Percentiles rank a stretch among this genome's conserved stretches.
Conservation (phyloP, 2,888 invertebrate species). For the Aradus depressus region DNA sequence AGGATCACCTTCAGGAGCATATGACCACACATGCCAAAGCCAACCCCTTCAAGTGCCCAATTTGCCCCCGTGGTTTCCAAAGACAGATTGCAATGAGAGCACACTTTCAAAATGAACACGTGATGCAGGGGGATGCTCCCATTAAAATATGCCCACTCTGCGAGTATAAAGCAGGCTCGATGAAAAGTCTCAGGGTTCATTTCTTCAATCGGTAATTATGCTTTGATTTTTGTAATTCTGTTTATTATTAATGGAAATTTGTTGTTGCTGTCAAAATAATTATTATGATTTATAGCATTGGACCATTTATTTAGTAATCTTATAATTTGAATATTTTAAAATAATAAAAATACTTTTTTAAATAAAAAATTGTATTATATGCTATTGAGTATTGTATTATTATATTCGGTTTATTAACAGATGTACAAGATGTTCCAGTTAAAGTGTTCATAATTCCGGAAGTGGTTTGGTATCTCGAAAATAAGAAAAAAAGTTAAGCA, state of each 20-base stretch:
- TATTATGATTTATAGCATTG: too few species aligned
- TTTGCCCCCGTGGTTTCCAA: slow-evolving; percentile 83
- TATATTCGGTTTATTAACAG: too few species aligned
- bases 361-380: too few species aligned
- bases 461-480: too few species aligned
- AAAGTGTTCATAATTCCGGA: too few species aligned
- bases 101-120: slow-evolving; percentile 86
- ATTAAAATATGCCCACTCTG: slow-evolving; percentile 84
- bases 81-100: slow-evolving; percentile 88
- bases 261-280: too few species aligned
- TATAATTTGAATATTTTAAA: too few species aligned
- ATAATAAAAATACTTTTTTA: too few species aligned
- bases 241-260: background rate
- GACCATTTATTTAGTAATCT: too few species aligned
- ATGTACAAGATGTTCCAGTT: too few species aligned
- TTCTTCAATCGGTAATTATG: slow-evolving; percentile 68
- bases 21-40: slow-evolving; percentile 87
- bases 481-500: too few species aligned
- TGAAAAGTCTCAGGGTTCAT: slow-evolving; percentile 81
- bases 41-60: slow-evolving; percentile 83
- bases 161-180: slow-evolving; percentile 76
- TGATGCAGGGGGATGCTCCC: slow-evolving; percentile 54
- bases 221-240: background rate
- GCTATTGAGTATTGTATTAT: too few species aligned
- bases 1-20: slow-evolving; percentile 86